Percentiles rank a stretch among this genome's conserved stretches.
Conservation (phyloP, 2,113 vertebrate species). For the Marcusenius ussheri region DNA sequence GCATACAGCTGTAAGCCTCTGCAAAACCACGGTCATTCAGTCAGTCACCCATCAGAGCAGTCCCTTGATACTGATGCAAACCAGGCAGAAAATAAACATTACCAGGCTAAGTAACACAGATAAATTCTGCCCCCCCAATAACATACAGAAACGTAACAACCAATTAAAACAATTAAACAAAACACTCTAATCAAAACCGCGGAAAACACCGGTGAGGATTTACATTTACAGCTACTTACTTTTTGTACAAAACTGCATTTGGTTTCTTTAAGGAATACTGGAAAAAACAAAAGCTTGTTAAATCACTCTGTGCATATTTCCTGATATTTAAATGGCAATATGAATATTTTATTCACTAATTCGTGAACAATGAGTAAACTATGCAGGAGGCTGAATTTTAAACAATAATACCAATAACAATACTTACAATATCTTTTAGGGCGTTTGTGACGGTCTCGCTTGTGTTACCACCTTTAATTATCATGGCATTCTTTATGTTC, state of each 20-base stretch:
- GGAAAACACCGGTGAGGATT: background rate
- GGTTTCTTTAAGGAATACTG: constrained; percentile 94
- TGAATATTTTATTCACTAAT: background rate
- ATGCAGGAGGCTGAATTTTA: background rate
- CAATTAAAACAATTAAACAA: background rate
- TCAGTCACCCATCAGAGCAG: background rate
- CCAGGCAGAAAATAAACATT: background rate
- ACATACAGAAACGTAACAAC: background rate
- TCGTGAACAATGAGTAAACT: background rate
- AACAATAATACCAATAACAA: background rate
- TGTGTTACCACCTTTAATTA: constrained; percentile 89
- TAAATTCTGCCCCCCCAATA: background rate
- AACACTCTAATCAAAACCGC: background rate
- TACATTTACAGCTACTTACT: constrained; percentile 62
- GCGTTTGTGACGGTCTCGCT: constrained; percentile 69
- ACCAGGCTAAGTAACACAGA: background rate
- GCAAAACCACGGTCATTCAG: background rate
- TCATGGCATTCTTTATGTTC: constrained; percentile 81
- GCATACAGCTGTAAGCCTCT: background rate
- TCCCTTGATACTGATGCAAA: background rate
- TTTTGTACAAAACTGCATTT: constrained; percentile 83
- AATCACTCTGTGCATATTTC: background rate
- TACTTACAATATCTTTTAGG: constrained; percentile 82
- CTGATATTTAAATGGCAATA: background rate
- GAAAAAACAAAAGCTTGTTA: constrained; percentile 6